Evolutionary conservation across 2,888 invertebrate genomes (phyloP).

Genomic region (Hyalella azteca): DNA sequence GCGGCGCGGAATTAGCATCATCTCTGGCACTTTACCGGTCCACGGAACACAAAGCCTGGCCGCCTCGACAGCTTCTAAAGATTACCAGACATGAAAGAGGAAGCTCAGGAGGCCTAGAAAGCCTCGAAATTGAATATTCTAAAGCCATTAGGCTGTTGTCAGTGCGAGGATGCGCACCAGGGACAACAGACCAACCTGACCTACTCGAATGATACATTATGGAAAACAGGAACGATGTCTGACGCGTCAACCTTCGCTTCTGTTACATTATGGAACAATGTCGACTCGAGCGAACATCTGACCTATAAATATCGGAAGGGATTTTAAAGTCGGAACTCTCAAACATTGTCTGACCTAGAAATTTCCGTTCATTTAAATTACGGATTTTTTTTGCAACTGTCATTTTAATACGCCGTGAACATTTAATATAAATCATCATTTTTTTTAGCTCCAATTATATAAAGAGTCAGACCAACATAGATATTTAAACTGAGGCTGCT

Average conservation of each 20-base stretch:
- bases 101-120: slow-evolving; percentile 2
- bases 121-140: slow-evolving; percentile 14
- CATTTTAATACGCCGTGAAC: no score
- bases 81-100: slow-evolving; percentile 18
- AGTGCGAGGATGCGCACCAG: not conserved
- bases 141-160: slow-evolving; percentile 24
- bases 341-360: no score
- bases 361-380: no score
- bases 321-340: no score
- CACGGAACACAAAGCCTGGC: not conserved
- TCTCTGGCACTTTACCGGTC: not conserved
- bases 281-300: not conserved
- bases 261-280: not conserved
- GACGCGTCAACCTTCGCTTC: not conserved
- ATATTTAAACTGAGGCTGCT: no score
- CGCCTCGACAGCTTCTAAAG: slow-evolving; percentile 7
- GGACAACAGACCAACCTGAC: not conserved
- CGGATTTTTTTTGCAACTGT: no score
- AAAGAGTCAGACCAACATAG: no score
- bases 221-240: not conserved
- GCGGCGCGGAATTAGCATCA: not conserved
- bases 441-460: no score
- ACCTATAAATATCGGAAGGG: not conserved
- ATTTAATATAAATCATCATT: no score
- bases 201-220: not conserved